Conservation (phyloP, 2,888 invertebrate genomes). For the Phorcus lineatus region DNA sequence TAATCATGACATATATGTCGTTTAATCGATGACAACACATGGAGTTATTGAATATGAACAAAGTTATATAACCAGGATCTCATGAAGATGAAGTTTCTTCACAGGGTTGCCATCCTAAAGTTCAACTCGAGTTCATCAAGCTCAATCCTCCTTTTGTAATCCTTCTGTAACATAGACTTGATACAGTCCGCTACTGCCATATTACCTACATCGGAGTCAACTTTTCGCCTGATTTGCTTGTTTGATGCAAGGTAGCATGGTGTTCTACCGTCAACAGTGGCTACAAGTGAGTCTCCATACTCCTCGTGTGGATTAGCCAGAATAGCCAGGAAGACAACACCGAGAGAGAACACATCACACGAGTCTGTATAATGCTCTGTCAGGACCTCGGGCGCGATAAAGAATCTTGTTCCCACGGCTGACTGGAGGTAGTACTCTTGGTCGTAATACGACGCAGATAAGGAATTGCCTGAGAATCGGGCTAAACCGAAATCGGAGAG, state of each 20-base stretch:
- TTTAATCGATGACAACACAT: too few species aligned
- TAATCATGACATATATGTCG: too few species aligned
- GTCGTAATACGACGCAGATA: not conserved
- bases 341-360: not conserved
- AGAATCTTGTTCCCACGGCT: not conserved
- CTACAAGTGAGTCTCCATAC: not conserved
- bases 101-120: not conserved
- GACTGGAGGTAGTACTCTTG: not conserved
- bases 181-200: not conserved
- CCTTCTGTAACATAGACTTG: not conserved
- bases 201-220: not conserved
- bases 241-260: not conserved
- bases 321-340: not conserved
- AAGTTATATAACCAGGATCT: too few species aligned
- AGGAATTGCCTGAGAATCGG: not conserved
- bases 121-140: not conserved
- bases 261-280: not conserved
- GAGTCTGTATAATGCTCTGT: not conserved
- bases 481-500: not conserved
- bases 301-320: not conserved
- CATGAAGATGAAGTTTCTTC: too few species aligned
- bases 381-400: not conserved
- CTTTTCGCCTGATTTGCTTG: not conserved
- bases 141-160: not conserved
- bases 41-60: too few species aligned